Percentiles rank a stretch among this genome's conserved stretches.
Conservation (phyloP, 2,888 invertebrate species). For the Trachelus iudaicus region DNA sequence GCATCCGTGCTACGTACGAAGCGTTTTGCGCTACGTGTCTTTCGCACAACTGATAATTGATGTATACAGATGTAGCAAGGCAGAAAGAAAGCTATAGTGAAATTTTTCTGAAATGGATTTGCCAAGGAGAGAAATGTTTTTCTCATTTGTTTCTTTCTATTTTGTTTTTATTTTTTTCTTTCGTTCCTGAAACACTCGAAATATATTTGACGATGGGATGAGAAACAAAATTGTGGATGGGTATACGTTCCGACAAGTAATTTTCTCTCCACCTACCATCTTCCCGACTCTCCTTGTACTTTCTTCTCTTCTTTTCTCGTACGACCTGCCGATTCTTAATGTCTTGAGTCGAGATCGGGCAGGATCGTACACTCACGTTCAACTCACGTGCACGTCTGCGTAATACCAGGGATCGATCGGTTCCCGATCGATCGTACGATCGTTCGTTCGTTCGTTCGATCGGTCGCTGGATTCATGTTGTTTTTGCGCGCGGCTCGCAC, state of each 20-base stretch:
- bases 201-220: not conserved
- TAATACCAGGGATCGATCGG: constrained; percentile 62
- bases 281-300: not conserved
- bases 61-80: not conserved
- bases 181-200: not conserved
- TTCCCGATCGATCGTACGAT: constrained; percentile 19
- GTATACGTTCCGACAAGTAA: not conserved
- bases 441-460: constrained; percentile 39
- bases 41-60: not conserved
- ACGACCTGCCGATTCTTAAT: not conserved
- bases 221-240: not conserved
- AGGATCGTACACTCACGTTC: constrained; percentile 49
- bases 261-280: not conserved
- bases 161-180: too few species aligned
- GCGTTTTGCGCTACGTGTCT: not conserved
- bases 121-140: not conserved
- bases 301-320: not conserved
- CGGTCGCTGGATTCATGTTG: constrained; percentile 53
- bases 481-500: constrained; percentile 39
- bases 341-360: constrained; percentile 12
- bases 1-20: not conserved
- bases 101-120: not conserved
- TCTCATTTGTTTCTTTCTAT: not conserved
- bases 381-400: constrained; percentile 56
- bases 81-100: too few species aligned